phyloP scores from a whole-genome alignment of 92 coral and sea anemone genomes.

The Bergia sp. region DNA sequence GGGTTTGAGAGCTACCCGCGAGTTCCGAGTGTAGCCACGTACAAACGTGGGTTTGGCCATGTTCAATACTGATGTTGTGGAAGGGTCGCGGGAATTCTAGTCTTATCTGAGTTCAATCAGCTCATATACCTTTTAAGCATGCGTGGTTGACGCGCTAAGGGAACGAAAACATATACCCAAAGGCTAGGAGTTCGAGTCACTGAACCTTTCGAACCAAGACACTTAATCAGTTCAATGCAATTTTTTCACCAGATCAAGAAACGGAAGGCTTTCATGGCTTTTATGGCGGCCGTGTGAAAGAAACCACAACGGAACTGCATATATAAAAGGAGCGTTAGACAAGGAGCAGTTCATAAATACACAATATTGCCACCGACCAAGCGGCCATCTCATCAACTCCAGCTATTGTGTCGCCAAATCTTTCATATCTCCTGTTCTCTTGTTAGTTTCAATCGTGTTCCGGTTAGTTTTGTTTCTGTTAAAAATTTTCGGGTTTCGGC shows the following conservation, averaged over 20 bases:
- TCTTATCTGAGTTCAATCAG: slow-evolving; percentile 2
- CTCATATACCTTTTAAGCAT: not conserved
- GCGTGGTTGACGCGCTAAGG: slow-evolving; percentile 3
- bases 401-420: slow-evolving; percentile 43
- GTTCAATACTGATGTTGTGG: slow-evolving; percentile 6
- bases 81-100: slow-evolving; percentile 5
- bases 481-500: not conserved
- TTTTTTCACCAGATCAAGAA: slow-evolving; percentile 27
- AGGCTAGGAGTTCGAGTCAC: not conserved
- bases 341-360: slow-evolving; percentile 18
- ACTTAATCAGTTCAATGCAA: slow-evolving; percentile 4
- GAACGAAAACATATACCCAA: slow-evolving; percentile 1
- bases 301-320: slow-evolving; percentile 42
- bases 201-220: not conserved
- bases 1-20: not conserved
- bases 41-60: not conserved
- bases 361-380: slow-evolving; percentile 44
- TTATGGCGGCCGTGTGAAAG: slow-evolving; percentile 26
- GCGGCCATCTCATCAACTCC: slow-evolving; percentile 15
- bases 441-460: slow-evolving; percentile 24
- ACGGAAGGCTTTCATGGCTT: slow-evolving; percentile 32
- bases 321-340: slow-evolving; percentile 25
- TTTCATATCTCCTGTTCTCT: slow-evolving; percentile 14
- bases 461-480: slow-evolving; percentile 1
- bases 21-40: slow-evolving; percentile 23